Evolutionary conservation across 2,888 invertebrate genomes (phyloP).

Genomic region (Dicyrtomina minuta): DNA sequence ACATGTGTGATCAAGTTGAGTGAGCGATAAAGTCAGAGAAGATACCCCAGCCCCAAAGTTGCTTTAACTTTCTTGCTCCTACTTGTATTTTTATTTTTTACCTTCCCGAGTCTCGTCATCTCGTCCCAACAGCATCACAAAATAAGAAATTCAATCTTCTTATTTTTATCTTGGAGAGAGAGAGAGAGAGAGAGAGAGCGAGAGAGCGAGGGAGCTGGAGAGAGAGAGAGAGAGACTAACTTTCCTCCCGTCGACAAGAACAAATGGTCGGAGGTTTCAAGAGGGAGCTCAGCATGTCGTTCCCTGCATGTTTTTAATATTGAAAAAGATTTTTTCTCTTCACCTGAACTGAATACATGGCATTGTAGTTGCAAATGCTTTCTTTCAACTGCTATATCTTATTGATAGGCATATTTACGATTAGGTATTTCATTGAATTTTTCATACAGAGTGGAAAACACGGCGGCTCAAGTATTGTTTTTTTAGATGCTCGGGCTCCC

Average conservation of each 20-base stretch:
- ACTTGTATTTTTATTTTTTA: too few relatives aligned
- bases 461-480: not conserved
- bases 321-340: constrained; percentile 19
- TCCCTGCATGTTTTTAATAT: constrained; percentile 26
- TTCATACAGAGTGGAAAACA: not conserved
- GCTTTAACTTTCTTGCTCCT: too few relatives aligned
- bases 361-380: too few relatives aligned
- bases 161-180: constrained; percentile 17
- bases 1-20: not conserved
- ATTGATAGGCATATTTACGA: too few relatives aligned
- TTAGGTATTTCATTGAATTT: too few relatives aligned
- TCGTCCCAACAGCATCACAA: constrained; percentile 24
- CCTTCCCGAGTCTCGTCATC: not conserved
- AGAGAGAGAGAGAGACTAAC: not conserved
- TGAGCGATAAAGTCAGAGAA: constrained; percentile 21
- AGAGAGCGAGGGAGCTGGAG: too few relatives aligned
- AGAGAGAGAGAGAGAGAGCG: too few relatives aligned
- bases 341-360: not conserved
- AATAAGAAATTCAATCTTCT: constrained; percentile 30
- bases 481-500: not conserved
- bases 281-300: constrained; percentile 18
- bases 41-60: not conserved
- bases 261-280: constrained; percentile 23
- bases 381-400: too few relatives aligned
- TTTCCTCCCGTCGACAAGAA: constrained; percentile 19